Evolutionary conservation across 1,140 invertebrate species (phyloP), one percentile per base, ranked within the genome.

Genomic region (Metaphire vulgaris): DNA sequence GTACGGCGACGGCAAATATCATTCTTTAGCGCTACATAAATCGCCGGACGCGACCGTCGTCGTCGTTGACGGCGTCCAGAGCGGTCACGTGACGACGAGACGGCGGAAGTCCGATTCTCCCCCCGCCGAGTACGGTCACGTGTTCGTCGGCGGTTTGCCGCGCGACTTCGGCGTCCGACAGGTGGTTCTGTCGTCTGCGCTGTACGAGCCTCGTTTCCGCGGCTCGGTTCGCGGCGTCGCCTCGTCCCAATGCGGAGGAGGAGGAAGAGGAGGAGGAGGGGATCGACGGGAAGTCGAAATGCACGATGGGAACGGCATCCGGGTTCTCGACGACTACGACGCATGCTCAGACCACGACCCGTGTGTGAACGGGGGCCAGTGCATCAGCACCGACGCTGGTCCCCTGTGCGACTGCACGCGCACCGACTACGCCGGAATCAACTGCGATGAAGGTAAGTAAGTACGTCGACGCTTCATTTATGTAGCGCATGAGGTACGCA

Each of bases 391-490:
- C 26, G 69, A 71, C 69, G 30, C n/a, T 33, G 69, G 69, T 2
- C n/a, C 69, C 0, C 0, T 71, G 69, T 71, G n/a, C n/a, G n/a
- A n/a, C n/a, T n/a, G n/a, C n/a, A n/a, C n/a, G n/a, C n/a, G 29
- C 28, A 71, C 69, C 0, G 33, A 33, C 30, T 71, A 32, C n/a
- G 32, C 69, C 1, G 69, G 69, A 12, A 71, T 33, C 12, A 32
- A n/a, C 30, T 71, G 69, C 29, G 69, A 71, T n/a, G 33, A 71
- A 71, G 69, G 69, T 71, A 56, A 6, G 41, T 56, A n/a, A n/a
- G n/a, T n/a, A n/a, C n/a, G n/a, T n/a, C n/a, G n/a, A n/a, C n/a
- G n/a, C n/a, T n/a, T n/a, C n/a, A n/a, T n/a, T n/a, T n/a, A n/a
- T n/a, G n/a, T n/a, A n/a, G n/a, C n/a, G n/a, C n/a, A n/a, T n/a